These are phyloP conservation scores for Psix sp. DNA, from an alignment of 1,140 invertebrate species.

Conservation along the genomic window DNA sequence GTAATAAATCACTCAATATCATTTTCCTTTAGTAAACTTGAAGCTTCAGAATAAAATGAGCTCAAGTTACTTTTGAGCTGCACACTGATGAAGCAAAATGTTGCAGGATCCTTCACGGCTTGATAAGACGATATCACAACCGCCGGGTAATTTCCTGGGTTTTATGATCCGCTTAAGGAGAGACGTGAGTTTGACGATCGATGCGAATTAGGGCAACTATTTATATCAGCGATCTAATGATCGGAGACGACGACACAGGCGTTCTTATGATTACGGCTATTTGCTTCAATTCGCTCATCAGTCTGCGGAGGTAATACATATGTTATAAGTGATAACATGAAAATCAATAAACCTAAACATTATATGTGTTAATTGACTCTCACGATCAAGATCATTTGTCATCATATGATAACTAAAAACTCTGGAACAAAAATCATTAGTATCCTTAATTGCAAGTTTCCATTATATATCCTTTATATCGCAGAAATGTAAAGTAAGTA, in stretches of 20 bases:
- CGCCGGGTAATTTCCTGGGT: constrained; percentile 73
- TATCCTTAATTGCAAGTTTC: too few relatives aligned
- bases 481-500: too few relatives aligned
- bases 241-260: constrained; percentile 36
- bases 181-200: constrained; percentile 64
- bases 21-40: too few relatives aligned
- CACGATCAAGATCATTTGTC: too few relatives aligned
- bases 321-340: constrained; percentile 25
- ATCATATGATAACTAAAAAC: too few relatives aligned
- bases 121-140: constrained; percentile 68
- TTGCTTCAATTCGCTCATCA: constrained; percentile 56
- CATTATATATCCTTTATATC: too few relatives aligned
- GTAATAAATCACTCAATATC: too few relatives aligned
- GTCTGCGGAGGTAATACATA: constrained; percentile 21
- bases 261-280: constrained; percentile 54
- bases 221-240: constrained; percentile 58
- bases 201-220: constrained; percentile 71
- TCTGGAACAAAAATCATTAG: too few relatives aligned
- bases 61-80: constrained; percentile 15
- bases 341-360: constrained; percentile 40
- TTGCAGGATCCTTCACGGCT: constrained; percentile 37
- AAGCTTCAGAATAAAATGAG: too few relatives aligned
- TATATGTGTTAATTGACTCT: constrained; percentile 47
- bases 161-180: constrained; percentile 70
- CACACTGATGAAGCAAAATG: constrained; percentile 24